phyloP scores from a whole-genome alignment of 2,797 vertebrate species.

The Hippoglossus hippoglossus region DNA sequence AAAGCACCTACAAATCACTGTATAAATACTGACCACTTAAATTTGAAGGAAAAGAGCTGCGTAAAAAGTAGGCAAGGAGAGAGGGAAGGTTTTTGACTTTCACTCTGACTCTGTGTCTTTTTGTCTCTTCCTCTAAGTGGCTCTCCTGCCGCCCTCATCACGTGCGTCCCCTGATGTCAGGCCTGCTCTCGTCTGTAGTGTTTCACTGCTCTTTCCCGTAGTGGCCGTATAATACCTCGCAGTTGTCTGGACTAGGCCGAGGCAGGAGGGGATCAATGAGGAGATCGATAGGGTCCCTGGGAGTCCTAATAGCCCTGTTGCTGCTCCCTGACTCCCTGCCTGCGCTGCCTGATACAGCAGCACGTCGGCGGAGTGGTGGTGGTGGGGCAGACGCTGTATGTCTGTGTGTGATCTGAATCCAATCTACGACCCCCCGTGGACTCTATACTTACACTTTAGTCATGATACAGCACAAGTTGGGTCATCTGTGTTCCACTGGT shows the following conservation, averaged over 20 bases:
- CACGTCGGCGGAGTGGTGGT: constrained; percentile 11
- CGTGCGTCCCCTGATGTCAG: constrained; percentile 27
- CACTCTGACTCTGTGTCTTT: constrained; percentile 4
- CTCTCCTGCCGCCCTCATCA: constrained; percentile 28
- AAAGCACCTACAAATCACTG: too few species aligned
- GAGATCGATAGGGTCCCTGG: constrained; percentile 81
- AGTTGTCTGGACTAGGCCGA: constrained; percentile 70
- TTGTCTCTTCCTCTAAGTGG: constrained; percentile 25
- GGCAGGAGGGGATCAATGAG: constrained; percentile 80
- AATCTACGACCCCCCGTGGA: constrained; percentile 55
- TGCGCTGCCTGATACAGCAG: constrained; percentile 70
- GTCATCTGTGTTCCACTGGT: constrained; percentile 51
- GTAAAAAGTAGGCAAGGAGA: too few species aligned
- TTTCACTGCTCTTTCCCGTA: constrained; percentile 61
- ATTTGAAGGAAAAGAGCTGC: too few species aligned
- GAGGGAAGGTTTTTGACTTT: constrained; percentile 13
- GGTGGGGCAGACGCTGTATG: constrained; percentile 4
- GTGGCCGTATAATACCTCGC: constrained; percentile 64
- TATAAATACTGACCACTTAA: too few species aligned
- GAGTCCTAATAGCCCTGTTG: constrained; percentile 82
- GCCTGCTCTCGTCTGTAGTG: constrained; percentile 55
- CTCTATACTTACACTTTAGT: constrained; percentile 59
- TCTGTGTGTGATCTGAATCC: constrained; percentile 46
- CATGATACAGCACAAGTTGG: constrained; percentile 68
- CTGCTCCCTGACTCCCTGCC: constrained; percentile 78